These are phyloP conservation scores for Seladonia tumulorum DNA, from an alignment of 2,888 invertebrate genomes.

Conservation along the genomic window DNA sequence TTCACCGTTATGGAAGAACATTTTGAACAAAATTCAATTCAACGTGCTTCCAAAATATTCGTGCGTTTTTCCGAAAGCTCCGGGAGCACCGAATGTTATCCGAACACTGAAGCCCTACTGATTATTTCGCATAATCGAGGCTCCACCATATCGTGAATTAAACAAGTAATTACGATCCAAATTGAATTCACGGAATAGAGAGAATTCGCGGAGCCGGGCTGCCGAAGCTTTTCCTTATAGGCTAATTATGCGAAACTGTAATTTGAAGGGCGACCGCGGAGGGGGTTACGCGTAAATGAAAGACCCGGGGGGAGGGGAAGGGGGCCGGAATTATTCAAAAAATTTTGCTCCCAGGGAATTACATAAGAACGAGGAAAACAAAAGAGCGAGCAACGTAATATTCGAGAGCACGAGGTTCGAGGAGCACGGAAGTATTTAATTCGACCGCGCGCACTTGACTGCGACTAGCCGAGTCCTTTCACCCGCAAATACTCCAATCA, in stretches of 20 bases:
- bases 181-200: not conserved
- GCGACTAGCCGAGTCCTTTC: not conserved
- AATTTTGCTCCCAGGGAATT: not conserved
- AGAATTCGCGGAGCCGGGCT: not conserved
- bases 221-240: conserved; percentile 46
- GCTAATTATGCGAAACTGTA: conserved; percentile 66
- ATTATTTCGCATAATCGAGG: no score
- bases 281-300: conserved; percentile 42
- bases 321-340: conserved; percentile 26
- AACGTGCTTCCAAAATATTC: no score
- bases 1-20: no score
- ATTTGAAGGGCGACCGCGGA: conserved; percentile 44
- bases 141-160: no score
- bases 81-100: no score
- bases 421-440: conserved; percentile 4
- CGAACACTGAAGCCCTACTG: no score
- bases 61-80: no score
- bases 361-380: not conserved
- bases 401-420: not conserved
- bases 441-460: not conserved
- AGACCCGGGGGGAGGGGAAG: not conserved
- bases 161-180: no score
- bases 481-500: conserved; percentile 3
- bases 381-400: not conserved
- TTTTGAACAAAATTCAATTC: no score